Evolutionary conservation across 2,113 vertebrate species (phyloP).

Genomic region (Zosterops pallidus): DNA sequence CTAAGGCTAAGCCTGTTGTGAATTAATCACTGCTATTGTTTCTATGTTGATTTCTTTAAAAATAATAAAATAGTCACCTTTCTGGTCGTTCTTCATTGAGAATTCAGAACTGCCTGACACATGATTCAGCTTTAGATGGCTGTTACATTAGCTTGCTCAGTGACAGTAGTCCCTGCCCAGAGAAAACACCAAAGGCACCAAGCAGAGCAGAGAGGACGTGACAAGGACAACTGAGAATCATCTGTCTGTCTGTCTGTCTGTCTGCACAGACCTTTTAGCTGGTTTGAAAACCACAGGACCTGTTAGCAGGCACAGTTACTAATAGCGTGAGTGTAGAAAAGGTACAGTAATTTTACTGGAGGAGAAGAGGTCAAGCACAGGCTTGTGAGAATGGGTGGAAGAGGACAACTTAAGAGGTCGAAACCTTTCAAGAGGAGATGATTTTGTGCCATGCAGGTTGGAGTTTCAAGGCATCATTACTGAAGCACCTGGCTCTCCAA

Average conservation of each 20-base stretch:
- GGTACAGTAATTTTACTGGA: not conserved
- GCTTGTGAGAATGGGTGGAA: not conserved
- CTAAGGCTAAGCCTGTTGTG: not conserved
- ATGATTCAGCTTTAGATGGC: not conserved
- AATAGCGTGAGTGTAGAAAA: not conserved
- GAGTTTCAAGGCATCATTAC: not conserved
- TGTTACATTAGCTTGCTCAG: not conserved
- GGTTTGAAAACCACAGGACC: not conserved
- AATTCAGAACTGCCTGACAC: not conserved
- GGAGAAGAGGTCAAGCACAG: not conserved
- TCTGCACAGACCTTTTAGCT: not conserved
- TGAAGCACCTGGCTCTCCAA: not conserved
- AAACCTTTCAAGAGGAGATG: not conserved
- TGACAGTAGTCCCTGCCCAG: not conserved
- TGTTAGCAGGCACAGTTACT: not conserved
- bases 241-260: not conserved
- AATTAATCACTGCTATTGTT: not conserved
- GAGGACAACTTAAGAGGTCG: not conserved
- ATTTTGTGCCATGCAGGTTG: not conserved
- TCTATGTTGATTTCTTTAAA: conserved; percentile 1
- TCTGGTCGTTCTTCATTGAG: conserved; percentile 1
- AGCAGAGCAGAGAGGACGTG: not conserved
- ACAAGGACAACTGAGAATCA: rapidly evolving
- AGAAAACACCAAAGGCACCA: not conserved
- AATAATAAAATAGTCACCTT: conserved; percentile 25